A percentile compares a stretch with the other conserved stretches of the same genome.
These are phyloP conservation scores for Xestia ashworthii DNA, from an alignment of 2,888 invertebrate species.

Conservation along the genomic window DNA sequence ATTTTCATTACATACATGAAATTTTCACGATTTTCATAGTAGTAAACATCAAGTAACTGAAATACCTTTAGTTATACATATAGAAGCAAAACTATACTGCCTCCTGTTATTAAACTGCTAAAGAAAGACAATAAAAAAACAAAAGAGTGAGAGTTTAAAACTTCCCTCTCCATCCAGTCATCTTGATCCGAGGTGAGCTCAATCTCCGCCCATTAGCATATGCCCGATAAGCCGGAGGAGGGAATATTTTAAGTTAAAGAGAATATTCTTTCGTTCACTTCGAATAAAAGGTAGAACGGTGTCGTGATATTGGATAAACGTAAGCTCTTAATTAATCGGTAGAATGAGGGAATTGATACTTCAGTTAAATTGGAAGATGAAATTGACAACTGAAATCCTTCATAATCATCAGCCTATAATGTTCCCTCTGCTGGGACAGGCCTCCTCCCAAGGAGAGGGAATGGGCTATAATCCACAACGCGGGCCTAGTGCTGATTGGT, in stretches of 20 bases:
- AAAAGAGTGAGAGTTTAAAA: constrained; percentile 33
- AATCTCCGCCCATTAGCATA: constrained; percentile 62
- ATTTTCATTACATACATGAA: too few species aligned
- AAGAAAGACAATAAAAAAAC: constrained; percentile 32
- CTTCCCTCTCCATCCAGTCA: constrained; percentile 28
- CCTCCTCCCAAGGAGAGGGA: too few species aligned
- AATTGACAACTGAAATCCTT: background rate
- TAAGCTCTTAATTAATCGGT: background rate
- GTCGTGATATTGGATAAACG: constrained; percentile 22
- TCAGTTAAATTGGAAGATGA: background rate
- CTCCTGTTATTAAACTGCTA: background rate
- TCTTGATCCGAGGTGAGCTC: constrained; percentile 50
- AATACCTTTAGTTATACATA: background rate
- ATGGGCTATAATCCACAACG: too few species aligned
- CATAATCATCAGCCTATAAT: too few species aligned
- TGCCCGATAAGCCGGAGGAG: constrained; percentile 47
- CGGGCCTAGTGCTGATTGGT: too few species aligned
- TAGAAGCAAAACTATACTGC: background rate
- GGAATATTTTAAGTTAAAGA: constrained; percentile 52
- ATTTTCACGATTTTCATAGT: background rate
- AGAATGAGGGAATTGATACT: background rate
- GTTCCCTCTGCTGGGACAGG: too few species aligned
- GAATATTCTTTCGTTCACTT: constrained; percentile 42
- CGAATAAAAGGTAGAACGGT: constrained; percentile 7
- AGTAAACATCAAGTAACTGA: background rate